These are phyloP conservation scores for Zhuqinia jingwanae DNA, from an alignment of 2,888 invertebrate species.

Conservation along the genomic window DNA sequence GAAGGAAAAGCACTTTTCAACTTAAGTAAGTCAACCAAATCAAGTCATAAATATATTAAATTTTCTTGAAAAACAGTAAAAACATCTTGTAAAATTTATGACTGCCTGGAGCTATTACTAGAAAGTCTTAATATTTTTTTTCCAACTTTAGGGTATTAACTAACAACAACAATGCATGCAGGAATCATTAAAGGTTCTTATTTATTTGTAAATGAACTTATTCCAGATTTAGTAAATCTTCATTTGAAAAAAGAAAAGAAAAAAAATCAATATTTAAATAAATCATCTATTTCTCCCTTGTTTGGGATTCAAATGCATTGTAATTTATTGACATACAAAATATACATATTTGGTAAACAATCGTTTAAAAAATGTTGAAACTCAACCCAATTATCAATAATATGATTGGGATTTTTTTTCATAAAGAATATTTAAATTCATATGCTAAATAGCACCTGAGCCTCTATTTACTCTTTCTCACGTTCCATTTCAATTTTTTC, in stretches of 20 bases:
- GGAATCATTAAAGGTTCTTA: conserved; percentile 19
- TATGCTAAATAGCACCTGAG: neutral
- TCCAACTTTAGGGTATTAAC: neutral
- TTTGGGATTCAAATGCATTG: neutral
- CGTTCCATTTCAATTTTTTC: neutral
- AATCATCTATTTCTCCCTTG: neutral
- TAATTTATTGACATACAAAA: too few species aligned
- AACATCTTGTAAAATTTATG: conserved; percentile 62
- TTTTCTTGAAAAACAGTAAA: conserved; percentile 66
- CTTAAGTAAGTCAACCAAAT: conserved; percentile 70
- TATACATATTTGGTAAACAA: too few species aligned
- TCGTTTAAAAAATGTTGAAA: too few species aligned
- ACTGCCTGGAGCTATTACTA: conserved; percentile 48
- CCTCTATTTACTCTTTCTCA: neutral
- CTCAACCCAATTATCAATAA: too few species aligned
- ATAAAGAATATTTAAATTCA: neutral
- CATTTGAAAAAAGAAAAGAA: neutral
- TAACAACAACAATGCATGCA: conserved; percentile 23
- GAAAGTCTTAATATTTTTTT: neutral
- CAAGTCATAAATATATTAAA: conserved; percentile 72
- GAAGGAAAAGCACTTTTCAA: conserved; percentile 44
- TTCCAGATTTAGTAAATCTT: conserved; percentile 24
- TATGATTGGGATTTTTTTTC: neutral
- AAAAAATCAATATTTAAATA: conserved; percentile 24
- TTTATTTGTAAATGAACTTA: conserved; percentile 38